Conservation (phyloP, 2,797 vertebrate genomes). For the Galago senegalensis region DNA sequence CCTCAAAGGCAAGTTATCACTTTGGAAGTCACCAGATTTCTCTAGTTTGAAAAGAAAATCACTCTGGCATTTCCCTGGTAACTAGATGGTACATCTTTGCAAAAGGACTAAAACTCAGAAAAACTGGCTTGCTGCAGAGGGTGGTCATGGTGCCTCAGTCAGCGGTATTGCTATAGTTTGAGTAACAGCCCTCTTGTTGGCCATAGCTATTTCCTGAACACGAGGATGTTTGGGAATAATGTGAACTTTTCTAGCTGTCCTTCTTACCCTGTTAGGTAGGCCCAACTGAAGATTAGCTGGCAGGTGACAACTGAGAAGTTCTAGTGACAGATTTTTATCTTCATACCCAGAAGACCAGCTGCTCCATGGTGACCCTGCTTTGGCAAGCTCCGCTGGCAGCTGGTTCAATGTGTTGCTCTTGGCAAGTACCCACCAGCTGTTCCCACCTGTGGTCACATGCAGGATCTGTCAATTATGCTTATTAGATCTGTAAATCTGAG, state of each 20-base stretch:
- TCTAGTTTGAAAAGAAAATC: not conserved
- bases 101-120: not conserved
- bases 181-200: constrained; percentile 17
- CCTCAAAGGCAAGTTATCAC: constrained; percentile 45
- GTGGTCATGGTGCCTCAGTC: not conserved
- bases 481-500: constrained; percentile 75
- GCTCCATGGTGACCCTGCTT: constrained; percentile 69
- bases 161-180: not conserved
- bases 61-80: constrained; percentile 65
- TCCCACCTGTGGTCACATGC: constrained; percentile 78
- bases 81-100: constrained; percentile 9
- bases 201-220: constrained; percentile 52
- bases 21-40: constrained; percentile 11
- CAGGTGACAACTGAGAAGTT: constrained; percentile 73
- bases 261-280: constrained; percentile 43
- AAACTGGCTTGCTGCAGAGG: not conserved
- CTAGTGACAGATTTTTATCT: constrained; percentile 72
- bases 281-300: constrained; percentile 79
- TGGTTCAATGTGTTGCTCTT: constrained; percentile 78
- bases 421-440: constrained; percentile 80
- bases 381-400: constrained; percentile 75
- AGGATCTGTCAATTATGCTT: constrained; percentile 74
- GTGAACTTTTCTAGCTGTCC: not conserved
- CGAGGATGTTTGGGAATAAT: not conserved
- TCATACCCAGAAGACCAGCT: constrained; percentile 74